Evolutionary conservation across 2,113 vertebrate genomes (phyloP).

Genomic region (Clarias magur): DNA sequence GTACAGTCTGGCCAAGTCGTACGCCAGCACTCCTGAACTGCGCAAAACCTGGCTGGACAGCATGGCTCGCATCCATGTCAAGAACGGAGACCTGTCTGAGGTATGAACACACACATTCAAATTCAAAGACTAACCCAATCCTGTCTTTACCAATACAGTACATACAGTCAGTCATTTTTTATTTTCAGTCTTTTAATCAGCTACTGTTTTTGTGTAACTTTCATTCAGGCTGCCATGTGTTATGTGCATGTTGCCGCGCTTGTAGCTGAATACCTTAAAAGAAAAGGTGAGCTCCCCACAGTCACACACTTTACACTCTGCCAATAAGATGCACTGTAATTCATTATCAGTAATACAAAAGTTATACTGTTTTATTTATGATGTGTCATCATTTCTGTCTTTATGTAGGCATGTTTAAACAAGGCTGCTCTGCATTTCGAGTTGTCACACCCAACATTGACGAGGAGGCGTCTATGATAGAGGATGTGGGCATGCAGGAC

Average conservation of each 20-base stretch:
- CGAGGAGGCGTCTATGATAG: slow-evolving; percentile 98
- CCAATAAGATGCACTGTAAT: not conserved
- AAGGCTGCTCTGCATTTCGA: slow-evolving; percentile 93
- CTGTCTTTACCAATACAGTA: not conserved
- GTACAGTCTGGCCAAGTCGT: slow-evolving; percentile 97
- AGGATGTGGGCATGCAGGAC: slow-evolving; percentile 98
- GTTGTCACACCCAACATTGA: slow-evolving; percentile 98
- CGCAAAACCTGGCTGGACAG: slow-evolving; percentile 98
- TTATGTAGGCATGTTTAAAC: slow-evolving; percentile 86
- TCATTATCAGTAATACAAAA: not conserved
- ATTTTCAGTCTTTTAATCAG: not conserved
- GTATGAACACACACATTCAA: slow-evolving; percentile 58
- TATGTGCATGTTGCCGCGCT: slow-evolving; percentile 53
- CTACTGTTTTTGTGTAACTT: not conserved
- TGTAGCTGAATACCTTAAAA: slow-evolving; percentile 51
- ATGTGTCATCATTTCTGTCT: not conserved
- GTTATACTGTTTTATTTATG: not conserved
- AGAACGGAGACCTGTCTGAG: slow-evolving; percentile 96
- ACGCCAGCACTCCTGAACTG: slow-evolving; percentile 94
- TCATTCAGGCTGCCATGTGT: slow-evolving; percentile 52
- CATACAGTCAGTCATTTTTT: too few species aligned
- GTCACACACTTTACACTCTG: not conserved
- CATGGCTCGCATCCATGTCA: slow-evolving; percentile 98
- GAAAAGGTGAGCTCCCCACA: slow-evolving; percentile 45
- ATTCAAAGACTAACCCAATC: not conserved